These are phyloP conservation scores for Nycticryphes semicollaris DNA, from an alignment of 2,113 vertebrate species.

Conservation along the genomic window DNA sequence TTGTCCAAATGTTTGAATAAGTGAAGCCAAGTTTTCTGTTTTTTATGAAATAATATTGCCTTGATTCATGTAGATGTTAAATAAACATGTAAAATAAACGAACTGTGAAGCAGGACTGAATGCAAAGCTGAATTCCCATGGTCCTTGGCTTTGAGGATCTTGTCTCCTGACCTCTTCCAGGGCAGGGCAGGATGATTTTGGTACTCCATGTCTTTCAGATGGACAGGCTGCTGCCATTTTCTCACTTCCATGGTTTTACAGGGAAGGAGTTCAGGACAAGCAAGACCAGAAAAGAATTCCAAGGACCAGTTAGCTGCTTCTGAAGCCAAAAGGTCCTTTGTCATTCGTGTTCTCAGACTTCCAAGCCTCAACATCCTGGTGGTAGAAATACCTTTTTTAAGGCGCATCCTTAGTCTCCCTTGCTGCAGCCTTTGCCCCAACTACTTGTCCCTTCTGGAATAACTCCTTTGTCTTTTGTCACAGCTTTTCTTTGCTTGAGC, in stretches of 20 bases:
- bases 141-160: neutral
- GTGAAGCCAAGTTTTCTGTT: constrained; percentile 36
- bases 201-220: neutral
- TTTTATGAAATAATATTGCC: constrained; percentile 50
- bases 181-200: neutral
- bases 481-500: neutral
- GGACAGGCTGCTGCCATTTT: neutral
- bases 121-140: constrained; percentile 46
- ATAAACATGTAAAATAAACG: constrained; percentile 46
- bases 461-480: neutral
- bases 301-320: neutral
- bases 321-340: neutral
- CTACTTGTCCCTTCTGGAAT: neutral
- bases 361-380: neutral
- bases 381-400: neutral
- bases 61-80: constrained; percentile 55
- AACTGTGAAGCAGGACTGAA: neutral
- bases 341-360: neutral
- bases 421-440: neutral
- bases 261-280: neutral
- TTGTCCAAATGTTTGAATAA: constrained; percentile 64
- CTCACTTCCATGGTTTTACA: neutral
- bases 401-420: neutral
- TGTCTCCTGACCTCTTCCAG: neutral
- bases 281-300: neutral